Conservation (phyloP, 2,113 vertebrate species). For the Epinephelus cyanopodus region DNA sequence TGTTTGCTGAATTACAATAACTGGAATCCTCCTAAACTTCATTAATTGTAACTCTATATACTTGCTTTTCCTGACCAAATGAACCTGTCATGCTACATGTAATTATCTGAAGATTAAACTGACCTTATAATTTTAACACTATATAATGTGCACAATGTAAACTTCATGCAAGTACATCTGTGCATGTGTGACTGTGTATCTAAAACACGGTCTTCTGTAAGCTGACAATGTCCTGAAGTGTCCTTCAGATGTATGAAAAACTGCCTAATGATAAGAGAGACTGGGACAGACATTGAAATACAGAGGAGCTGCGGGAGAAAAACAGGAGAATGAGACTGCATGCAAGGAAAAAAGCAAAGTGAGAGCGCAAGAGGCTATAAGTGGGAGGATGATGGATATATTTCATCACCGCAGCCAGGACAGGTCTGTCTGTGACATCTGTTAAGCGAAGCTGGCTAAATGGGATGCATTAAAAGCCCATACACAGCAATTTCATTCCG, state of each 20-base stretch:
- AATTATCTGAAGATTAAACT: conserved; percentile 10
- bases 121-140: neutral
- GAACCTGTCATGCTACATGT: neutral
- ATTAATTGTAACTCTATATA: neutral
- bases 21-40: neutral
- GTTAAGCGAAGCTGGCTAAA: conserved; percentile 79
- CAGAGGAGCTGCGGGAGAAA: conserved; percentile 42
- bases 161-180: conserved; percentile 14
- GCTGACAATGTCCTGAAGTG: conserved; percentile 44
- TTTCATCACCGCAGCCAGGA: conserved; percentile 81
- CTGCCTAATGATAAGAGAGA: conserved; percentile 38
- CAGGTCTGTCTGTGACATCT: conserved; percentile 82
- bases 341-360: conserved; percentile 43
- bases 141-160: conserved; percentile 5
- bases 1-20: neutral
- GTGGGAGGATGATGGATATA: conserved; percentile 83
- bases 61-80: neutral
- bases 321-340: conserved; percentile 56
- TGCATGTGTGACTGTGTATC: conserved; percentile 32
- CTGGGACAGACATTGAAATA: conserved; percentile 40
- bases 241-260: conserved; percentile 56
- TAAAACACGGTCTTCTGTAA: conserved; percentile 23
- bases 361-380: conserved; percentile 66
- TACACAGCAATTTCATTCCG: conserved; percentile 78
- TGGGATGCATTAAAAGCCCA: conserved; percentile 83